Percentiles rank a stretch among this genome's conserved stretches.
phyloP scores from a whole-genome alignment of 2,797 vertebrate genomes.

The Erpetoichthys calabaricus region DNA sequence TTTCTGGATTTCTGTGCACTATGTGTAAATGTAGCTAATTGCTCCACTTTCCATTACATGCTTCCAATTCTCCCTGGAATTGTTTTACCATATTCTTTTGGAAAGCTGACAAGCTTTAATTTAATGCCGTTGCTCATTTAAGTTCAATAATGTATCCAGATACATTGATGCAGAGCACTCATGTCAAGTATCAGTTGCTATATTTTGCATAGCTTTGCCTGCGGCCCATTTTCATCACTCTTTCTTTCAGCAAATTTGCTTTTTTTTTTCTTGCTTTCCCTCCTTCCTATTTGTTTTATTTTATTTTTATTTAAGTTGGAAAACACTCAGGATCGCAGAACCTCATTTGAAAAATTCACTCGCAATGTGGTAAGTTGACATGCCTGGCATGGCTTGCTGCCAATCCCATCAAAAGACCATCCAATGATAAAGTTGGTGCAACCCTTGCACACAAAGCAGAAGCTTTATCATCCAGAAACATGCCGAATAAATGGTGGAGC shows the following conservation, averaged over 20 bases:
- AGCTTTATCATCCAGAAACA: too few relatives aligned
- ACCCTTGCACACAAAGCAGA: too few relatives aligned
- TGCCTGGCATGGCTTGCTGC: conserved; percentile 9
- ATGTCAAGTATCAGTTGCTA: conserved; percentile 1
- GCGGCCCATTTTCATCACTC: conserved; percentile 30
- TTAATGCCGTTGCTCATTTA: neutral
- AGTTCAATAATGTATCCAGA: conserved; percentile 13
- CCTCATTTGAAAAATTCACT: conserved; percentile 68
- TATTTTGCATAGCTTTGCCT: conserved; percentile 26
- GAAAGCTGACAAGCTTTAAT: too few relatives aligned
- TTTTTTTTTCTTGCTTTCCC: conserved; percentile 27
- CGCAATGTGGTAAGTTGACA: conserved; percentile 59
- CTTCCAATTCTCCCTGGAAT: too few relatives aligned
- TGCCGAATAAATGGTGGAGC: too few relatives aligned
- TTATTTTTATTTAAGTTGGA: conserved; percentile 46
- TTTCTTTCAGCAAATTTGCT: conserved; percentile 27
- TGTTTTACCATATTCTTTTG: too few relatives aligned
- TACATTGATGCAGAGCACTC: conserved; percentile 6
- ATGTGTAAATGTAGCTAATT: too few relatives aligned
- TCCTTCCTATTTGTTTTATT: conserved; percentile 17
- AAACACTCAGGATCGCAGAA: conserved; percentile 60
- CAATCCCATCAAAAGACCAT: neutral
- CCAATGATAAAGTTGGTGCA: too few relatives aligned
- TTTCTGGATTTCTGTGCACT: too few relatives aligned
- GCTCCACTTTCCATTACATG: too few relatives aligned